A percentile compares a stretch with the other conserved stretches of the same genome.
These are phyloP conservation scores for Hemaris fuciformis DNA, from an alignment of 2,888 invertebrate species.

Conservation along the genomic window DNA sequence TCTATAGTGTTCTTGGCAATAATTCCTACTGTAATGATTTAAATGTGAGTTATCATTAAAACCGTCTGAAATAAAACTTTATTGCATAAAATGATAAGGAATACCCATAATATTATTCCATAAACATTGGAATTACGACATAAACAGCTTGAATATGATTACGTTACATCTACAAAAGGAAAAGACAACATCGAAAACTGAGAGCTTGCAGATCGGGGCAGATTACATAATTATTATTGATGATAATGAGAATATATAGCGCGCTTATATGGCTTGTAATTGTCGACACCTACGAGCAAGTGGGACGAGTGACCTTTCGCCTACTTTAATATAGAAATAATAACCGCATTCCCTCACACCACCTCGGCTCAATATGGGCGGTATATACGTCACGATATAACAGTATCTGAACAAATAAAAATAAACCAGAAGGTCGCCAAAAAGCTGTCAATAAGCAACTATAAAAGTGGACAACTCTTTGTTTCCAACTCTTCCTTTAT, in stretches of 20 bases:
- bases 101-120: neutral
- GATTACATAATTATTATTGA: neutral
- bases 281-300: conserved; percentile 14
- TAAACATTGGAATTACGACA: neutral
- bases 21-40: no score
- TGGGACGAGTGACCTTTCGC: conserved; percentile 19
- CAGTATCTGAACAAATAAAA: no score
- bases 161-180: neutral
- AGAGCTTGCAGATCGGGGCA: neutral
- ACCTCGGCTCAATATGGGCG: neutral
- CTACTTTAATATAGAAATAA: conserved; percentile 12
- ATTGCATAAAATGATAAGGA: neutral
- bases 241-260: neutral
- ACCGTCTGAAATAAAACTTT: neutral
- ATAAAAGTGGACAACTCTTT: no score
- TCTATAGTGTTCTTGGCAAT: no score
- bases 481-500: no score
- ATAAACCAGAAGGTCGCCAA: no score
- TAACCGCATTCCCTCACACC: neutral
- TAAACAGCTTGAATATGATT: neutral
- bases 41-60: no score
- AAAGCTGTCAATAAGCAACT: no score
- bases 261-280: neutral
- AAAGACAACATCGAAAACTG: neutral
- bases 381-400: neutral